Base-by-base conservation (phyloP, 2,888 invertebrate genomes). In the Lepidochrysops patricia region DNA sequence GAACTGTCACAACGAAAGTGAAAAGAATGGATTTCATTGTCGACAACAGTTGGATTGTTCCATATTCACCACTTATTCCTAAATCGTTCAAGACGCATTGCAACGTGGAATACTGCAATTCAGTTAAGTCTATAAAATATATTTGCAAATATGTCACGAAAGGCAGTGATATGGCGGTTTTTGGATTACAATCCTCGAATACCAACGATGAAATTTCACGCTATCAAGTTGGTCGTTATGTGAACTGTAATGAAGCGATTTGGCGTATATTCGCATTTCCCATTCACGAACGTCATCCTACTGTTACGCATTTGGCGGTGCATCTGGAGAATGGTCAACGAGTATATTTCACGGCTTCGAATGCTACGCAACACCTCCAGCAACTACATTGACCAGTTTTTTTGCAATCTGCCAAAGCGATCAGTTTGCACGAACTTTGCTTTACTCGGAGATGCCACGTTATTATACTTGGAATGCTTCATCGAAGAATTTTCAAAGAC, bases 271-370 rank as follows among this genome's bases (percentile, higher is more conserved):
- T 66, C 29, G 61, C 12, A 64, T 64, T 60, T 66, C 34, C 62
- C 7, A 64, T 64, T 60, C 72, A 76, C 62, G 74, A 76, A 68
- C 57, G 65, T 57, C 61, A 70, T 32, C 73, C 72, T 27, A 57
- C 70, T 61, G 72, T 72, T 63, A 26, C 64, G 9, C 73, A 70
- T 65, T 65, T 73, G 57, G 65, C 62, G 13, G 64, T 66, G 54
- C 64, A 66, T 61, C 60, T 65, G 48, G 67, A 64, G 60, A 68
- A 66, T 60, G 61, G 63, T 59, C 63, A 61, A 57, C 27, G 60
- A 60, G 66, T 64, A 58, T 70, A 67, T 63, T 67, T 35, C 35
- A 35, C 35, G 35, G 35, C 13, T 35, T 35, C 35, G 35, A 35
- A 35, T 35, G 13, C 35, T 35, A 35, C 13, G 35, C 35, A 35